Evolutionary conservation across 2,888 invertebrate species (phyloP).

Genomic region (Auanema freiburgensis): DNA sequence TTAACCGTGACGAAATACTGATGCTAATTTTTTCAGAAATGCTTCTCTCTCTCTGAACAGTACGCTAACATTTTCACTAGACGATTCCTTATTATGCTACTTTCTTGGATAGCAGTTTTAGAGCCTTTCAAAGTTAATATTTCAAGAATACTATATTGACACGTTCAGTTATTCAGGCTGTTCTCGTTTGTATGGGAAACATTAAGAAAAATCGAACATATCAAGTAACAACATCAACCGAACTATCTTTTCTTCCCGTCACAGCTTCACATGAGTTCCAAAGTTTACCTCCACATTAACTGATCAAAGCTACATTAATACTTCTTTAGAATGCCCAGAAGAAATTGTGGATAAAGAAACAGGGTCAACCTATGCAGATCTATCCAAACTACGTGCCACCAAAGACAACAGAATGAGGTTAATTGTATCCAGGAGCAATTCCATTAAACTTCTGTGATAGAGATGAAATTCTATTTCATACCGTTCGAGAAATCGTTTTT

Average conservation of each 20-base stretch:
- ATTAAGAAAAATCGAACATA: constrained; percentile 25
- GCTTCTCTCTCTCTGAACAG: constrained; percentile 30
- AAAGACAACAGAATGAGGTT: constrained; percentile 38
- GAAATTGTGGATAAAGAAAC: constrained; percentile 1
- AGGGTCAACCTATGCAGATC: constrained; percentile 35
- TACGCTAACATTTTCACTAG: constrained; percentile 34
- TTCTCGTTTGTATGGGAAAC: neutral
- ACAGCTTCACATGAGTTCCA: constrained; percentile 25
- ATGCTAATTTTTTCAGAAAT: constrained; percentile 16
- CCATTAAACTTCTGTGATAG: constrained; percentile 4
- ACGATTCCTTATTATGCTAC: constrained; percentile 28
- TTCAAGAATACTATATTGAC: too few relatives aligned
- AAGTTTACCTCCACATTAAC: constrained; percentile 15
- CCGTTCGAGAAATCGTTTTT: constrained; percentile 38
- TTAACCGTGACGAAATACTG: too few relatives aligned
- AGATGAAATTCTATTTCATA: constrained; percentile 39
- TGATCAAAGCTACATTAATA: constrained; percentile 21
- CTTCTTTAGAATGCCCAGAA: neutral
- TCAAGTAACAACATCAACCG: constrained; percentile 27
- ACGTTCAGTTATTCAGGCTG: neutral
- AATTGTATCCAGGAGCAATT: neutral
- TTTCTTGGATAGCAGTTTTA: constrained; percentile 30
- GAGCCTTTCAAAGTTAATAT: constrained; percentile 45
- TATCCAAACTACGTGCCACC: constrained; percentile 30
- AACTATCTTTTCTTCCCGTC: constrained; percentile 25